Base-by-base conservation (phyloP, 1,140 invertebrate genomes). In the Achroia grisella region DNA sequence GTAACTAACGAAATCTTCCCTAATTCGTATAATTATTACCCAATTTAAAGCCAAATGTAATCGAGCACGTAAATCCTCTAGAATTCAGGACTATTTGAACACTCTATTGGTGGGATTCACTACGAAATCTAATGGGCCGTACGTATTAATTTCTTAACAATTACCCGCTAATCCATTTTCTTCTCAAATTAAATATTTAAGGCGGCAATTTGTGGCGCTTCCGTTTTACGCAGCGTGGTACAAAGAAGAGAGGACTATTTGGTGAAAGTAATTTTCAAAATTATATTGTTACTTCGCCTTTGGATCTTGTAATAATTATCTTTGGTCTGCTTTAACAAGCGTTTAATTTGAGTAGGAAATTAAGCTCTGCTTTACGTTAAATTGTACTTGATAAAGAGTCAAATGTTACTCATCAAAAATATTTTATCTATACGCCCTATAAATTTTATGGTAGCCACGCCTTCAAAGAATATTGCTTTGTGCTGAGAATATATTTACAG, bases 151-250 rank as follows among this genome's bases (percentile, higher is more conserved):
- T 76, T 62, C 60, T 65, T 52, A 40, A 67, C 59, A 71, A 75
- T 75, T 69, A 71, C 44, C 47, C 56, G 49, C 52, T 81, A 71
- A 83, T 79, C 70, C 62, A 57, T 71, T 81, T 78, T 75, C 62
- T 78, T 71, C 50, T 48, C 52, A 68, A 78, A 80, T 78, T 78
- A 78, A 79, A 78, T 78, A 74, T 80, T 80, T 72, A 80, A 78
- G 46, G 51, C 65, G 54, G 66, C 68, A 81, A 80, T 76, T 81
- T 81, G 71, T 73, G 62, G 66, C 60, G 67, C 68, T 84, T 77
- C 68, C 71, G 69, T 61, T 79, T 62, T 52, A 67, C 65, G 57
- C 55, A 59, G 55, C 46, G 56, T 44, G 48, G 49, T 68, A 71
- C 60, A 71, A 73, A 77, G 71, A 70, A 72, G 52, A 56, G 53